Conservation (phyloP, 2,888 invertebrate genomes). For the Drosophila neoperkinsi region DNA sequence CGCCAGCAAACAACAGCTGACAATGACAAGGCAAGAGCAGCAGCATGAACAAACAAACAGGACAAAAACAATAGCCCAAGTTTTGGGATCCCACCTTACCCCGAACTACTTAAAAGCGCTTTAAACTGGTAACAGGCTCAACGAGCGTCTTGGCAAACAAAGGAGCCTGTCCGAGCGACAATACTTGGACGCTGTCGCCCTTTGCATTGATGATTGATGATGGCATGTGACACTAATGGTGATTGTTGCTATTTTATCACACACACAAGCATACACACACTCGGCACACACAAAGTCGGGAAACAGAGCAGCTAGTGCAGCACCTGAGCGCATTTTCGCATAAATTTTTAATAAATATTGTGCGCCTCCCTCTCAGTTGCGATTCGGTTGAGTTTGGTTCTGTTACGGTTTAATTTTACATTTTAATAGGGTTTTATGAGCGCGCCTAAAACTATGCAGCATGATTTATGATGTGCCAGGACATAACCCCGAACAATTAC, state of each 20-base stretch:
- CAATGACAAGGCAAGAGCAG: slow-evolving; percentile 64
- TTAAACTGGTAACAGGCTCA: slow-evolving; percentile 71
- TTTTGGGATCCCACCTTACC: neutral
- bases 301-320: slow-evolving; percentile 27
- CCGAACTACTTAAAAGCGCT: slow-evolving; percentile 69
- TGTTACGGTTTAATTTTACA: slow-evolving; percentile 73
- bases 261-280: slow-evolving; percentile 32
- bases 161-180: slow-evolving; percentile 27
- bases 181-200: slow-evolving; percentile 51
- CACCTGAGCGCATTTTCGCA: slow-evolving; percentile 52
- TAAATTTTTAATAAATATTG: slow-evolving; percentile 61
- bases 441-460: slow-evolving; percentile 78
- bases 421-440: slow-evolving; percentile 75
- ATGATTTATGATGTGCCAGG: slow-evolving; percentile 80
- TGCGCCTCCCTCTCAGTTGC: neutral
- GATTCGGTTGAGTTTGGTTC: slow-evolving; percentile 12
- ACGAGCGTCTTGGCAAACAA: slow-evolving; percentile 58
- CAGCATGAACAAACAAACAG: slow-evolving; percentile 27
- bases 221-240: slow-evolving; percentile 80
- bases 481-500: slow-evolving; percentile 78
- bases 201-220: slow-evolving; percentile 79
- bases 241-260: slow-evolving; percentile 82
- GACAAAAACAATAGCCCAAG: slow-evolving; percentile 53
- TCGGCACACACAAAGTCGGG: neutral
- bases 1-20: slow-evolving; percentile 73